These are phyloP conservation scores for Laspeyria flexula DNA, from an alignment of 2,888 invertebrate species.

Conservation along the genomic window DNA sequence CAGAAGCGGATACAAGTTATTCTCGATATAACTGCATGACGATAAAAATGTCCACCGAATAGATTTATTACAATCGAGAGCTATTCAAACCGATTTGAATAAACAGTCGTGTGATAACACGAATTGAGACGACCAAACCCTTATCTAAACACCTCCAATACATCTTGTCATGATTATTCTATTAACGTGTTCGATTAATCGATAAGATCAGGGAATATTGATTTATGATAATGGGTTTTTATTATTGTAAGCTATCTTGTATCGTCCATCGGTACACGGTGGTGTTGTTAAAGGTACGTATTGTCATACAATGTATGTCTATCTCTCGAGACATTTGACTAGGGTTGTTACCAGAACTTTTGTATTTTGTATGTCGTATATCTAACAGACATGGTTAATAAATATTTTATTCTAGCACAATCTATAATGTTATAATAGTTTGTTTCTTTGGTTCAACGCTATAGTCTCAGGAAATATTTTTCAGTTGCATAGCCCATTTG, in stretches of 20 bases:
- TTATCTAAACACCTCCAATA: conserved; percentile 46
- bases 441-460: too few species aligned
- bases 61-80: conserved; percentile 76
- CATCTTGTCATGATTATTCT: conserved; percentile 62
- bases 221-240: conserved; percentile 53
- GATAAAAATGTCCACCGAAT: conserved; percentile 71
- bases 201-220: conserved; percentile 61
- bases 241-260: conserved; percentile 30
- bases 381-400: background rate
- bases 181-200: conserved; percentile 63
- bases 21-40: conserved; percentile 49
- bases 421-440: too few species aligned
- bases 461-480: too few species aligned
- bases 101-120: conserved; percentile 67
- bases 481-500: too few species aligned
- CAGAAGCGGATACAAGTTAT: conserved; percentile 54
- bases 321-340: background rate
- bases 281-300: conserved; percentile 26
- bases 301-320: conserved; percentile 21
- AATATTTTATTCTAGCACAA: background rate
- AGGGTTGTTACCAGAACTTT: background rate
- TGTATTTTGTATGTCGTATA: background rate
- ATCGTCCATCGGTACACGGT: conserved; percentile 18
- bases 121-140: conserved; percentile 50
- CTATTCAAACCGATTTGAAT: conserved; percentile 72